Evolutionary conservation across 1,140 invertebrate species (phyloP).

Genomic region (Acromyrmex charruanus): DNA sequence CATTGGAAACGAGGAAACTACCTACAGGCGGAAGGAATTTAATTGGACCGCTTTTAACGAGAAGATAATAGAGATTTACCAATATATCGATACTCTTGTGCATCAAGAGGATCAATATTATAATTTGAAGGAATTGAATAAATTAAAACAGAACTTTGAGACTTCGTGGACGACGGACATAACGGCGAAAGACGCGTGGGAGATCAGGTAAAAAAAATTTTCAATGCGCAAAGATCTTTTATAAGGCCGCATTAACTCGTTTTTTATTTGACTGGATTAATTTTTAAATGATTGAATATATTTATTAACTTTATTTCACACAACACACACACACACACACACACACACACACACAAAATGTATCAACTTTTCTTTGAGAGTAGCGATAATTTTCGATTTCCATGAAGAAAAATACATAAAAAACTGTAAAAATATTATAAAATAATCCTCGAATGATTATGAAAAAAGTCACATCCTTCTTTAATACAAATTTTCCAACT

Average conservation of each 20-base stretch:
- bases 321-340: no score
- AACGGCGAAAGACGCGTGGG: conserved; percentile 69
- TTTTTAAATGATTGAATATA: no score
- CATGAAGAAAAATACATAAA: no score
- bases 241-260: no score
- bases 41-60: conserved; percentile 83
- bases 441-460: no score
- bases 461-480: no score
- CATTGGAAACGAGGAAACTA: conserved; percentile 59
- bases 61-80: conserved; percentile 80
- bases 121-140: conserved; percentile 62
- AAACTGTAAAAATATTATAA: no score
- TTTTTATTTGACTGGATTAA: no score
- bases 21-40: conserved; percentile 61
- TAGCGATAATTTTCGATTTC: no score
- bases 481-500: no score
- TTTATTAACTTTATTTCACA: no score
- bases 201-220: conserved; percentile 79
- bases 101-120: conserved; percentile 68
- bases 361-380: no score
- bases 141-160: conserved; percentile 72
- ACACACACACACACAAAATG: not conserved
- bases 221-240: not conserved
- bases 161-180: conserved; percentile 75
- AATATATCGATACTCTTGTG: conserved; percentile 78